Base-by-base conservation (phyloP, 1,140 invertebrate species). In the Drosophila murphyi region DNA sequence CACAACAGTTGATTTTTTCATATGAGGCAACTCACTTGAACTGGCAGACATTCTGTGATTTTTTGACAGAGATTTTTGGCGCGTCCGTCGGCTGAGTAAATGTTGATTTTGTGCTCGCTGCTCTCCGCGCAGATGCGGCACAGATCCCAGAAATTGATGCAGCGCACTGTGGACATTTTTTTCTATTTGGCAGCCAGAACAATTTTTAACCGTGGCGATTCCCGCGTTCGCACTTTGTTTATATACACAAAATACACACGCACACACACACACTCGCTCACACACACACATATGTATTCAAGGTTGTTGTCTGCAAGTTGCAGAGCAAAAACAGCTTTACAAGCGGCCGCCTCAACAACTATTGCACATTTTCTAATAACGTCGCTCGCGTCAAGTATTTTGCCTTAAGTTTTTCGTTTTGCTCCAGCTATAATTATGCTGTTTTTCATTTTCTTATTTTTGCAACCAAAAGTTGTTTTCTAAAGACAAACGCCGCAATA, bases 101-200 rank as follows among this genome's bases (percentile, higher is more conserved):
- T 95, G 81, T 95, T 94, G 65, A 95, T 94, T 91, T 95, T 95
- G 56, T 95, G 95, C 29, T 93, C 92, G 70, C 94, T 94, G 81
- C 94, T 95, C 35, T 94, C 94, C 8, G 95, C 95, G 90, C 95
- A 96, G 45, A 96, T 93, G 78, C 95, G 93, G 82, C 95, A 96
- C 57, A 96, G 92, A 92, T 96, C 95, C 82, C 95, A 95, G 88
- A 95, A 96, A 91, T 95, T 95, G 6, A 95, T 95, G 73, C 94
- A 94, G 70, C 94, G 94, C 80, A 95, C 95, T 81, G 94, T 95
- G 60, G 94, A 94, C 95, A 95, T 95, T 28, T 56, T 69, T 69
- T 5, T 5, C 2, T 20, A 20, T 20, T 20, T 20, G 28, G 34
- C 12, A 41, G 28, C 28, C 48, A n/a, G 7, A 3, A 72, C 52